A percentile compares a stretch with the other conserved stretches of the same genome.
phyloP scores from a whole-genome alignment of 35 echinoderm and acorn worm species.

The Antedon bifida region DNA sequence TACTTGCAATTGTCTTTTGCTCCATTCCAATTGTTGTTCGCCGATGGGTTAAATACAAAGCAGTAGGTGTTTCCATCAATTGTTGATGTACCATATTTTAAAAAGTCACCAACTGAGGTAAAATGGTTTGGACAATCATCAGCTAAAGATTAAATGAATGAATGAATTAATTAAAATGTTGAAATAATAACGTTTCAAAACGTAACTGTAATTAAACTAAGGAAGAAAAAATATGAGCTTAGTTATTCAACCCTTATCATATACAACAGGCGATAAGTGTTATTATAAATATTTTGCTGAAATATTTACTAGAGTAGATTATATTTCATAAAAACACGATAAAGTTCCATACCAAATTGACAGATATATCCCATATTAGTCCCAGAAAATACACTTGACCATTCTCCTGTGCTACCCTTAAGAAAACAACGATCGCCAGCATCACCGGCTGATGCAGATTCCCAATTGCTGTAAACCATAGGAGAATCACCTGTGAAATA shows the following conservation, averaged over 20 bases:
- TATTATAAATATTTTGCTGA: too few species aligned
- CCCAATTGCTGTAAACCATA: neutral
- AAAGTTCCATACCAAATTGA: neutral
- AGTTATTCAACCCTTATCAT: too few species aligned
- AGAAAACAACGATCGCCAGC: neutral
- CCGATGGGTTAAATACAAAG: neutral
- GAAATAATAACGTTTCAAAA: too few species aligned
- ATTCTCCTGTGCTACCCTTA: neutral
- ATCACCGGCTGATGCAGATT: neutral
- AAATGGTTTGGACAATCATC: neutral
- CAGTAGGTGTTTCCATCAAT: neutral
- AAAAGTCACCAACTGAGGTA: neutral
- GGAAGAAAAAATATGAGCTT: too few species aligned
- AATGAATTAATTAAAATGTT: too few species aligned
- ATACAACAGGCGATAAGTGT: too few species aligned
- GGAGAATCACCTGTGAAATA: neutral
- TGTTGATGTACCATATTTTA: neutral
- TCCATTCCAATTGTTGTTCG: neutral
- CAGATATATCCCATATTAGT: neutral
- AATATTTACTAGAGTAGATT: too few species aligned
- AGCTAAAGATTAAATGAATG: neutral
- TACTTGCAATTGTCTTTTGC: neutral
- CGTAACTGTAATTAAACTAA: too few species aligned
- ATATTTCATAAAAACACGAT: too few species aligned
- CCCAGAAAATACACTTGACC: neutral